These are phyloP conservation scores for Enteromius viviparus DNA, from an alignment of 2,797 vertebrate genomes.

Conservation along the genomic window DNA sequence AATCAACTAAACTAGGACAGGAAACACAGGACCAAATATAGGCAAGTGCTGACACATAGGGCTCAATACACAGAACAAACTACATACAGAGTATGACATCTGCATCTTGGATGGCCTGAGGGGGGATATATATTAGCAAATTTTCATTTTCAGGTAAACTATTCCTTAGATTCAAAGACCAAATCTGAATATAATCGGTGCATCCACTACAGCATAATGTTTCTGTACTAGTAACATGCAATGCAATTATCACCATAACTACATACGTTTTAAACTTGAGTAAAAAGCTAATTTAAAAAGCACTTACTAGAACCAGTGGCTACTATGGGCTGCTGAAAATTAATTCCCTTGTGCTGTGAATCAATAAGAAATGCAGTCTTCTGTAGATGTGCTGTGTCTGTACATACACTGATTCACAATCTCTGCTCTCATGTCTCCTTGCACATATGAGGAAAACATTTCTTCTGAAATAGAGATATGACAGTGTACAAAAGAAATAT, in stretches of 20 bases:
- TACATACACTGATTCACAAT: not conserved
- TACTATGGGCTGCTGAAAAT: not conserved
- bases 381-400: not conserved
- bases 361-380: not conserved
- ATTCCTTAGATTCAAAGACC: not conserved
- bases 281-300: constrained; percentile 4
- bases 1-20: too few relatives aligned
- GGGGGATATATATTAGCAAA: not conserved
- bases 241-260: not conserved
- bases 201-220: not conserved
- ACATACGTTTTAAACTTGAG: not conserved
- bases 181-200: not conserved
- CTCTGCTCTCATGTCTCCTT: not conserved
- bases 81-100: too few relatives aligned
- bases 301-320: not conserved
- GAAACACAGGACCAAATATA: too few relatives aligned
- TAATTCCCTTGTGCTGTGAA: not conserved
- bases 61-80: too few relatives aligned
- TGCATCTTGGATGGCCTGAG: not conserved
- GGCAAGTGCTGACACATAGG: too few relatives aligned
- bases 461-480: too few relatives aligned
- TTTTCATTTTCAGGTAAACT: not conserved
- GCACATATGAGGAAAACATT: not conserved
- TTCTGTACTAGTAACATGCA: not conserved
- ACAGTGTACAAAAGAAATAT: not conserved